These are phyloP conservation scores for Slavum lentiscoides DNA, from an alignment of 2,888 invertebrate species.

Conservation along the genomic window DNA sequence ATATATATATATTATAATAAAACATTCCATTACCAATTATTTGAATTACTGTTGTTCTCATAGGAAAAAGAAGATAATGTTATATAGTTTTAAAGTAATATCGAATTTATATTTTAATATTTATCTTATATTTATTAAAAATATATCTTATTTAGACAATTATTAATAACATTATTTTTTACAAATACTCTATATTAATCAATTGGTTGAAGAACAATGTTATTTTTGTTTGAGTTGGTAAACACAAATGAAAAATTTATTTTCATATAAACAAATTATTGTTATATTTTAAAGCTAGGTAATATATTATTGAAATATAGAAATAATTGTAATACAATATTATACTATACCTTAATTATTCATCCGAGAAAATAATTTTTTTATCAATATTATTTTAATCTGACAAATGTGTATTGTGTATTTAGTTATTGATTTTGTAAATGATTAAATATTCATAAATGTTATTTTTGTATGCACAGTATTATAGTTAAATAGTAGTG, in stretches of 20 bases:
- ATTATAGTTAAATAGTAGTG: slow-evolving; percentile 31
- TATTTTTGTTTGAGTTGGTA: not conserved
- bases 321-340: not conserved
- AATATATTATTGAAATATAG: slow-evolving; percentile 7
- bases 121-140: slow-evolving; percentile 11
- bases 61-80: slow-evolving; percentile 28
- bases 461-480: slow-evolving; percentile 45
- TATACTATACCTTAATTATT: not conserved
- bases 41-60: slow-evolving; percentile 31
- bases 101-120: slow-evolving; percentile 41
- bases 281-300: not conserved
- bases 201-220: slow-evolving; percentile 5
- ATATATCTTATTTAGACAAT: slow-evolving; percentile 15
- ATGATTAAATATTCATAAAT: slow-evolving; percentile 20
- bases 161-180: slow-evolving; percentile 12
- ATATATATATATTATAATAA: not conserved
- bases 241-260: not conserved
- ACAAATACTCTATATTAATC: slow-evolving; percentile 1
- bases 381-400: slow-evolving; percentile 3
- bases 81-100: slow-evolving; percentile 46
- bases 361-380: too few relatives aligned
- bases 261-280: not conserved
- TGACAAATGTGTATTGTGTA: not conserved
- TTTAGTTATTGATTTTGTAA: not conserved
- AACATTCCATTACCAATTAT: slow-evolving; percentile 45